These are phyloP conservation scores for Scaeva pyrastri DNA, from an alignment of 2,888 invertebrate species.

Conservation along the genomic window DNA sequence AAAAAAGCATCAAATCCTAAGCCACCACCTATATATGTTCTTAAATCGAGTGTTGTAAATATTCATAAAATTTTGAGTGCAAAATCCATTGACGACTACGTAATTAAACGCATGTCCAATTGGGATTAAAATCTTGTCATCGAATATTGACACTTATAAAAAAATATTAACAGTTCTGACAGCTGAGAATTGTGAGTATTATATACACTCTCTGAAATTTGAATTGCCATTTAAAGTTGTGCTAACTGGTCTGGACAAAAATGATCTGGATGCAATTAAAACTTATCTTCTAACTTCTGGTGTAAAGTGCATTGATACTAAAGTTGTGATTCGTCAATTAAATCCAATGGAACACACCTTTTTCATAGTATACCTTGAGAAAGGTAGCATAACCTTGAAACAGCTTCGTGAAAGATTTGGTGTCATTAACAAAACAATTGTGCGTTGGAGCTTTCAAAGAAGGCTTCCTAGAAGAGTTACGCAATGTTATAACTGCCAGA, in stretches of 20 bases:
- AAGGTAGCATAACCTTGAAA: constrained; percentile 32
- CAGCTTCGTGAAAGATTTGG: constrained; percentile 17
- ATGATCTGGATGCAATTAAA: constrained; percentile 31
- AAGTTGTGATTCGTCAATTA: constrained; percentile 24
- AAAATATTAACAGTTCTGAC: constrained; percentile 29
- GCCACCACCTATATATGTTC: constrained; percentile 30
- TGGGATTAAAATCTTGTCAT: constrained; percentile 32
- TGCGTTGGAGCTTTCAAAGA: constrained; percentile 47
- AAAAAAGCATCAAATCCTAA: constrained; percentile 28
- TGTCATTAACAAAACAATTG: constrained; percentile 21
- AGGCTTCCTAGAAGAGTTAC: constrained; percentile 29
- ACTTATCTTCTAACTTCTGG: constrained; percentile 16
- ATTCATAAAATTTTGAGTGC: constrained; percentile 39
- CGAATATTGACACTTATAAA: constrained; percentile 30
- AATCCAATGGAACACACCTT: constrained; percentile 17
- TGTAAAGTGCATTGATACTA: constrained; percentile 25
- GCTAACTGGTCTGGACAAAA: constrained; percentile 36
- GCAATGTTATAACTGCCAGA: constrained; percentile 7
- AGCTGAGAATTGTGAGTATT: constrained; percentile 31
- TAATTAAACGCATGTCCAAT: constrained; percentile 45
- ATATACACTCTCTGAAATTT: constrained; percentile 30
- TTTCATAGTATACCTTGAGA: constrained; percentile 35
- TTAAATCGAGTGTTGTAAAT: constrained; percentile 23
- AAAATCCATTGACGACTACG: constrained; percentile 33
- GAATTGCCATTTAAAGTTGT: constrained; percentile 37